Base-by-base conservation (phyloP, 2,888 invertebrate species). In the Latheticus oryzae region DNA sequence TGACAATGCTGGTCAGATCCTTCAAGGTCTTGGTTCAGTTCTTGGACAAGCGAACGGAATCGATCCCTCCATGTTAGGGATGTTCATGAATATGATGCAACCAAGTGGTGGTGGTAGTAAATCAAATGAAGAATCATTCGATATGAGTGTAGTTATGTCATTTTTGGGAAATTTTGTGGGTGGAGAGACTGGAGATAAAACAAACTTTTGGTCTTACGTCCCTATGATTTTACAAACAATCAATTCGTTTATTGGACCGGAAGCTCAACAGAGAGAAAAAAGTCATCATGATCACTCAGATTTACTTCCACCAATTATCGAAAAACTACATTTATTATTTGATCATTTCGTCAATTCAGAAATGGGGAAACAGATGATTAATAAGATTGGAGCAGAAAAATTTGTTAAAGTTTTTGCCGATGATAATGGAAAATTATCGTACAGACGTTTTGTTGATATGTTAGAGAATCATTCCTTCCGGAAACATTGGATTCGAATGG, bases 391-490 rank as follows among this genome's bases (percentile, higher is more conserved):
- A 0, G 79, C 90, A 8, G 86, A 87, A 63, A 84, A 84, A 35
- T 84, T 87, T 2, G 81, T 90, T 61, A 87, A 87, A 71, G 79
- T 81, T 12, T 92, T 93, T 76, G 82, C 84, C 2, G 87, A 88
- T 13, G 82, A 86, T 1, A 83, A 86, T 50, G 91, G 91, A 0
- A 85, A 84, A 59, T 78, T 92, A 55, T 87, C 87, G 71, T 89
- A 90, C 66, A 87, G 87, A 32, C 82, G 85, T 61, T 86, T 93
- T 70, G 84, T 91, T 65, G 88, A 88, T 68, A 87, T 89, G 65
- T 85, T 93, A 64, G 91, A 93, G 73, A 91, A 92, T 73, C 90
- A 89, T 53, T 86, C 87, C 35, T 88, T 91, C 69, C 85, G 93
- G 61, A 84, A 89, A 38, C 86, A 89, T 62, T 93, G 93, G 93